A percentile compares a stretch with the other conserved stretches of the same genome.
Conservation (phyloP, 1,140 invertebrate species). For the Drosophila tsacasi region DNA sequence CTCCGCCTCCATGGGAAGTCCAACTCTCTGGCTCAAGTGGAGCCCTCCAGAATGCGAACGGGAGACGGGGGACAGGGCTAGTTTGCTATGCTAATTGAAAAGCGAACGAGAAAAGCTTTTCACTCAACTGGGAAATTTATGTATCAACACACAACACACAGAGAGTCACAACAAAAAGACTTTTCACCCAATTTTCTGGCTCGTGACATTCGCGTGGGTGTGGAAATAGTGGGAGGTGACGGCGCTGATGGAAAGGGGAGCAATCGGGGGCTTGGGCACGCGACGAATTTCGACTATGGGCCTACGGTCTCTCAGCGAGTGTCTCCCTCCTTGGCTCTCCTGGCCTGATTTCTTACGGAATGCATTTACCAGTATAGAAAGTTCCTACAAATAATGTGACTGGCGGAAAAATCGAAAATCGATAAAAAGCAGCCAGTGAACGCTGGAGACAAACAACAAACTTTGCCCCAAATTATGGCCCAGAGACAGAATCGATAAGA, state of each 20-base stretch:
- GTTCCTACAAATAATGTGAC: slow-evolving; percentile 48
- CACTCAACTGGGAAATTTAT: slow-evolving; percentile 64
- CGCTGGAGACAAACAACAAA: slow-evolving; percentile 18
- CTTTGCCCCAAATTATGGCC: slow-evolving; percentile 22
- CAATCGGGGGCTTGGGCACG: slow-evolving; percentile 48
- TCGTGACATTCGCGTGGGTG: slow-evolving; percentile 63
- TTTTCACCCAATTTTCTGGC: slow-evolving; percentile 81
- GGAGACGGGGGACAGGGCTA: slow-evolving; percentile 21
- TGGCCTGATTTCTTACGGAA: slow-evolving; percentile 38
- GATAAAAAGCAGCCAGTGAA: slow-evolving; percentile 48
- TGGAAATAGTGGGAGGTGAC: slow-evolving; percentile 22
- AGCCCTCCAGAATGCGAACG: not conserved
- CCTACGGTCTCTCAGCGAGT: slow-evolving; percentile 26
- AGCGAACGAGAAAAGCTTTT: slow-evolving; percentile 61
- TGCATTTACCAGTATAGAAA: slow-evolving; percentile 55
- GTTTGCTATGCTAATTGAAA: slow-evolving; percentile 81
- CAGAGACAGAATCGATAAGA: slow-evolving; percentile 51
- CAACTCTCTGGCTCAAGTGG: slow-evolving; percentile 27
- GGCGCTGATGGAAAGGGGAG: slow-evolving; percentile 1
- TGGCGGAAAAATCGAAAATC: slow-evolving; percentile 57
- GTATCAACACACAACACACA: slow-evolving; percentile 35
- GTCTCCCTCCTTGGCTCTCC: slow-evolving; percentile 15
- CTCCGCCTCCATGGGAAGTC: slow-evolving; percentile 9
- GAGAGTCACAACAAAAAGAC: slow-evolving; percentile 32
- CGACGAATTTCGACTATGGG: slow-evolving; percentile 46